phyloP scores from a whole-genome alignment of 2,888 invertebrate genomes.

The Crioceris asparagi region DNA sequence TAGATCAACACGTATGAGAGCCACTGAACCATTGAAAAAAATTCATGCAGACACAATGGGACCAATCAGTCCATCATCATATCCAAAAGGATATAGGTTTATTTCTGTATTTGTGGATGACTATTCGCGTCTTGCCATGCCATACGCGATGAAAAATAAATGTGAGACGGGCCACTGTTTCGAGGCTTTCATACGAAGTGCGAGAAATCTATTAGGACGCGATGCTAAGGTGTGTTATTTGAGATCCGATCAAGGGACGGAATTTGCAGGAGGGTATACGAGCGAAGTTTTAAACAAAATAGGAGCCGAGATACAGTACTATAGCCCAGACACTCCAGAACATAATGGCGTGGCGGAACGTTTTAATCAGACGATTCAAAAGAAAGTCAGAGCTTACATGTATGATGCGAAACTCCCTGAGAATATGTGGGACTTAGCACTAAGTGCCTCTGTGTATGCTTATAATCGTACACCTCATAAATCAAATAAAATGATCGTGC shows the following conservation, averaged over 20 bases:
- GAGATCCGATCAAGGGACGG: conserved; percentile 5
- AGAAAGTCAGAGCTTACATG: conserved; percentile 5
- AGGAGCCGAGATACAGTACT: conserved; percentile 2
- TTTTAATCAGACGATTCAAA: too few species aligned
- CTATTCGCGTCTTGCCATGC: too few species aligned
- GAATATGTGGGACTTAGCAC: conserved; percentile 6
- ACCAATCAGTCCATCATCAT: too few species aligned
- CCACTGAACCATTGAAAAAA: too few species aligned
- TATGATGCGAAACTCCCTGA: conserved; percentile 6
- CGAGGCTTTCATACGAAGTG: not conserved
- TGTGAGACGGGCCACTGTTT: too few species aligned
- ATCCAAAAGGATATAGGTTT: too few species aligned
- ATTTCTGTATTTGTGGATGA: too few species aligned
- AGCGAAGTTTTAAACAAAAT: conserved; percentile 3
- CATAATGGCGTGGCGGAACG: conserved; percentile 6
- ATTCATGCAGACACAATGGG: too few species aligned
- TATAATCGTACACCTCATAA: conserved; percentile 28
- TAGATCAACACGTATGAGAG: too few species aligned
- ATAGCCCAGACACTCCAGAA: conserved; percentile 4
- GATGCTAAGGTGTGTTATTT: conserved; percentile 7
- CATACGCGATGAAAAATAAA: too few species aligned
- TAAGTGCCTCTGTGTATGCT: conserved; percentile 5
- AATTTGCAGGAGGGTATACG: conserved; percentile 5
- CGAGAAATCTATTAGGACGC: conserved; percentile 4
- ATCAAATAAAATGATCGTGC: conserved; percentile 4